These are phyloP conservation scores for Kuschelorhynchus macadamiae DNA, from an alignment of 2,888 invertebrate genomes.

Conservation along the genomic window DNA sequence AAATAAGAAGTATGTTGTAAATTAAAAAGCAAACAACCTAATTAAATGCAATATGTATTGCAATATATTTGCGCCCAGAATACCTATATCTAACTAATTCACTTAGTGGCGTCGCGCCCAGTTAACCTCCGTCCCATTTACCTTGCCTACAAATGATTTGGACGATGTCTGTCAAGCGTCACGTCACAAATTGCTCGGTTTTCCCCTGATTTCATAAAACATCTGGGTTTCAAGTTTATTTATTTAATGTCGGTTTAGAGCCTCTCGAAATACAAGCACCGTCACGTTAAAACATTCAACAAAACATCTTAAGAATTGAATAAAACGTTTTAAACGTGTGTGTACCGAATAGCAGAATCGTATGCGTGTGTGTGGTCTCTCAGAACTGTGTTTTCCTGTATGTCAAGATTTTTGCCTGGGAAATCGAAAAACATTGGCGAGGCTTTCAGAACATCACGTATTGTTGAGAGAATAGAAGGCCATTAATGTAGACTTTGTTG, in stretches of 20 bases:
- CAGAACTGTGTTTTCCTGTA: background rate
- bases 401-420: background rate
- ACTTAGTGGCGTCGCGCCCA: no score
- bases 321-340: constrained; percentile 31
- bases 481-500: background rate
- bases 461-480: background rate
- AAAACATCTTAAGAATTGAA: constrained; percentile 37
- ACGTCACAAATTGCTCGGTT: constrained; percentile 14
- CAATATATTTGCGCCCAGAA: no score
- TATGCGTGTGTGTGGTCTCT: constrained; percentile 25
- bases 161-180: background rate
- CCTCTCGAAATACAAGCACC: constrained; percentile 30
- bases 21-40: no score
- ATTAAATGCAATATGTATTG: no score
- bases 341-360: constrained; percentile 17
- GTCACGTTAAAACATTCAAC: constrained; percentile 35
- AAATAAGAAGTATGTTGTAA: no score
- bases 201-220: constrained; percentile 12
- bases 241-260: constrained; percentile 30
- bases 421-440: background rate
- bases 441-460: constrained; percentile 1
- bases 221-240: constrained; percentile 31
- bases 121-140: no score
- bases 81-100: no score
- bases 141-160: no score